Evolutionary conservation across 1,140 invertebrate species (phyloP), one percentile per base, ranked within the genome.

Genomic region (Daktulosphaira vitifoliae): DNA sequence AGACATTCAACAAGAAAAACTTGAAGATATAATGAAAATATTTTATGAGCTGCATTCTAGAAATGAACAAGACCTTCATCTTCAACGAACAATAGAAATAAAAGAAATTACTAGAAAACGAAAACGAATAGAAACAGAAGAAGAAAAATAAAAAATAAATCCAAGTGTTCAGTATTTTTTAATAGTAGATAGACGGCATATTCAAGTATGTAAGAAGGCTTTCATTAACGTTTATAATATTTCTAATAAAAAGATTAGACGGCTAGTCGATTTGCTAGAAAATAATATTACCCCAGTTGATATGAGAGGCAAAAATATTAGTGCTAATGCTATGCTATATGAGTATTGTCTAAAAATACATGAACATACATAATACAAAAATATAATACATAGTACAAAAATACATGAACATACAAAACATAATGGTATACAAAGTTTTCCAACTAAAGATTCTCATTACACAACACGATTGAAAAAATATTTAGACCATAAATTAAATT

Each of bases 251-350:
- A 26, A 3, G 3, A 37, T 33, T 33, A 52, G 25, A 37, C 15
- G 50, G n/a, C n/a, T n/a, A n/a, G n/a, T n/a, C n/a, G n/a, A n/a
- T n/a, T n/a, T n/a, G n/a, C n/a, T n/a, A n/a, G n/a, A n/a, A 48
- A 37, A 37, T 37, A 37, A 37, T 37, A 37, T 37, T 37, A 37
- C 33, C 33, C 33, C 33, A 37, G 33, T 37, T 37, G 5, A 37
- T 37, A 37, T 37, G 33, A 37, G 33, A 37, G 33, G 65, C 66
- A 46, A 46, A 46, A 20, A 46, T 46, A 46, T 22, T 22, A 46
- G 18, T 8, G 44, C 18, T 22, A 46, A 46, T 46, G n/a, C n/a
- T n/a, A n/a, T n/a, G n/a, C n/a, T n/a, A n/a, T n/a, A n/a, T n/a
- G n/a, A n/a, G n/a, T n/a, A 46, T 22, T 46, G 44, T 46, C 44